Conservation (phyloP, 2,888 invertebrate species). For the Limnephilus rhombicus region DNA sequence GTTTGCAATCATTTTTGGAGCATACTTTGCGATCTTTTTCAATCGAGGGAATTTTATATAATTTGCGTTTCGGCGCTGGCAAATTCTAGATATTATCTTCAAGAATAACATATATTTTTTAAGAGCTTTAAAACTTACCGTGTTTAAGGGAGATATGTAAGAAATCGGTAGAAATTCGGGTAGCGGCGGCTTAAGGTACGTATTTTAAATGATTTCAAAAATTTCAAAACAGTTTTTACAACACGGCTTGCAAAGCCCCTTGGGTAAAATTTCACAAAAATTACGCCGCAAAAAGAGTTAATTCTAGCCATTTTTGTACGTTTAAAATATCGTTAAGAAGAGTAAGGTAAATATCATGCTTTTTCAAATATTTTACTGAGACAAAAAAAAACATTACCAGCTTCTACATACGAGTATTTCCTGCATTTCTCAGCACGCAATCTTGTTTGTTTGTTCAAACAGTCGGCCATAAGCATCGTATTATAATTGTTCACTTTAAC, state of each 20-base stretch:
- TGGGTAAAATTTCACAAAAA: not conserved
- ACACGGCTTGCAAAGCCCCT: not conserved
- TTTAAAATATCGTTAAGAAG: not conserved
- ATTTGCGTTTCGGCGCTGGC: no score
- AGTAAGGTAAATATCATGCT: not conserved
- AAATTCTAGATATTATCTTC: no score
- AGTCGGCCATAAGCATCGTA: not conserved
- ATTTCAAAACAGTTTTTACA: no score
- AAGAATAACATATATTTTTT: no score
- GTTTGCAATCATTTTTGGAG: no score
- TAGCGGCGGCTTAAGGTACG: no score
- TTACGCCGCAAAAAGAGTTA: not conserved
- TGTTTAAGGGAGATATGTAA: no score
- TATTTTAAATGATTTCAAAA: no score
- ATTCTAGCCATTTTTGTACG: not conserved
- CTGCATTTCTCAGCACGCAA: not conserved
- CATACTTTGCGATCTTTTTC: no score
- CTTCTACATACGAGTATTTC: not conserved
- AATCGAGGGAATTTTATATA: no score
- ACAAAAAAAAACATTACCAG: not conserved
- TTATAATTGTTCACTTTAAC: not conserved
- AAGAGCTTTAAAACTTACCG: no score
- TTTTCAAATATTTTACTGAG: not conserved
- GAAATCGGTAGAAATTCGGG: no score
- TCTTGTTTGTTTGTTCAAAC: not conserved